phyloP scores from a whole-genome alignment of 2,797 vertebrate genomes.

The Streptopelia turtur region DNA sequence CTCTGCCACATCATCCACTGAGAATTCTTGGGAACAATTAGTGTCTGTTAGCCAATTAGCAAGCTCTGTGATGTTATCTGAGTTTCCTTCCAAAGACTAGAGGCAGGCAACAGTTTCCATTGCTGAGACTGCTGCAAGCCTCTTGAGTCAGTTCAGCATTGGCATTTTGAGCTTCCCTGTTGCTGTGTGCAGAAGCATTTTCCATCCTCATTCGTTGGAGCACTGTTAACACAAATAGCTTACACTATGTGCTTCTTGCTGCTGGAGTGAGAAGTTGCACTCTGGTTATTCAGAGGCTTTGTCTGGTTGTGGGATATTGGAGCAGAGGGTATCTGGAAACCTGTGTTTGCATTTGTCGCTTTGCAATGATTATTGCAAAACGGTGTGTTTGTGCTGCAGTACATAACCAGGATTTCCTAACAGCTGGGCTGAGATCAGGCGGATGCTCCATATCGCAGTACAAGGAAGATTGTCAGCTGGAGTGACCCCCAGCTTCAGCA shows the following conservation, averaged over 20 bases:
- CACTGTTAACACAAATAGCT: background rate
- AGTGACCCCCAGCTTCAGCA: background rate
- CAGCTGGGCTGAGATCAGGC: background rate
- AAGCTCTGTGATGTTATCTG: background rate
- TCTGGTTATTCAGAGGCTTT: background rate
- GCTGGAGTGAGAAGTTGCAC: background rate
- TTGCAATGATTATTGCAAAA: constrained; percentile 27
- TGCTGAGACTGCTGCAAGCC: background rate
- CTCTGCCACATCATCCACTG: background rate
- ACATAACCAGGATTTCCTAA: background rate
- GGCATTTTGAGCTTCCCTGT: background rate
- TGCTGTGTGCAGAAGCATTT: background rate
- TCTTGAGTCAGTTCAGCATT: background rate
- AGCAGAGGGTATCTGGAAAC: background rate
- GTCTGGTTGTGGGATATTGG: background rate
- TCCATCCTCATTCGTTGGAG: background rate
- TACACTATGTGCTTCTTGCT: background rate
- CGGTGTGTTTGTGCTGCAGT: background rate
- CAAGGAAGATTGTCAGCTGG: background rate
- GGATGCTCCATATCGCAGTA: accelerated
- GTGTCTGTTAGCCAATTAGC: background rate
- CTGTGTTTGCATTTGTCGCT: constrained; percentile 8
- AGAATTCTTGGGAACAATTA: background rate
- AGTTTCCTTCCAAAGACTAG: background rate
- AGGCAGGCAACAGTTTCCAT: background rate